These are phyloP conservation scores for Trididemnum nubilum DNA, from an alignment of 23 tunicate genomes.

Conservation along the genomic window DNA sequence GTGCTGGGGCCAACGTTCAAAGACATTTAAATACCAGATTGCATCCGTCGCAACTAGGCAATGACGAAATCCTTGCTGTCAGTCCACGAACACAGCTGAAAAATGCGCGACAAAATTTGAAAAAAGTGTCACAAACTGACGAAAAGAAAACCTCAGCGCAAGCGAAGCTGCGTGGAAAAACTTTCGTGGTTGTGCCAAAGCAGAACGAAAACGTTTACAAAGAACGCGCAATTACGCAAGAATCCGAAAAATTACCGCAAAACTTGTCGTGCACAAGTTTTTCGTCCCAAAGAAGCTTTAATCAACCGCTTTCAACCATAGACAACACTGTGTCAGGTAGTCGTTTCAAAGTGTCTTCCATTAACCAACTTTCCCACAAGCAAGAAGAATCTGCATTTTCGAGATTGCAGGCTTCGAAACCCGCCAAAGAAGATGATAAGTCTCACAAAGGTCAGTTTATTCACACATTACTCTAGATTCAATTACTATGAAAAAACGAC, in stretches of 20 bases:
- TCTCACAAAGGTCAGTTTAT: no score
- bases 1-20: slow-evolving; percentile 76
- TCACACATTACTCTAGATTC: no score
- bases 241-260: background rate
- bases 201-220: background rate
- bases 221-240: background rate
- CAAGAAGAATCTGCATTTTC: no score
- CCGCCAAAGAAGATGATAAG: no score
- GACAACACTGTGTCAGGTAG: background rate
- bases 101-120: slow-evolving; percentile 75
- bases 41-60: background rate
- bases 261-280: no score
- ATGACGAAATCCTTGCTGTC: background rate
- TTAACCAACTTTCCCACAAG: no score
- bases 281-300: background rate
- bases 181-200: background rate
- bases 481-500: no score
- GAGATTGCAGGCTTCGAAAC: no score
- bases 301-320: background rate
- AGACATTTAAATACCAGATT: background rate
- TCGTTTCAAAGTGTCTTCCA: background rate
- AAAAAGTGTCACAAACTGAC: slow-evolving; percentile 42
- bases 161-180: background rate
- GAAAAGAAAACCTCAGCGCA: background rate
- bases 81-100: slow-evolving; percentile 84